Percentiles rank a stretch among this genome's conserved stretches.
These are phyloP conservation scores for Oscheius sp. DNA, from an alignment of 2,888 invertebrate genomes.

Conservation along the genomic window DNA sequence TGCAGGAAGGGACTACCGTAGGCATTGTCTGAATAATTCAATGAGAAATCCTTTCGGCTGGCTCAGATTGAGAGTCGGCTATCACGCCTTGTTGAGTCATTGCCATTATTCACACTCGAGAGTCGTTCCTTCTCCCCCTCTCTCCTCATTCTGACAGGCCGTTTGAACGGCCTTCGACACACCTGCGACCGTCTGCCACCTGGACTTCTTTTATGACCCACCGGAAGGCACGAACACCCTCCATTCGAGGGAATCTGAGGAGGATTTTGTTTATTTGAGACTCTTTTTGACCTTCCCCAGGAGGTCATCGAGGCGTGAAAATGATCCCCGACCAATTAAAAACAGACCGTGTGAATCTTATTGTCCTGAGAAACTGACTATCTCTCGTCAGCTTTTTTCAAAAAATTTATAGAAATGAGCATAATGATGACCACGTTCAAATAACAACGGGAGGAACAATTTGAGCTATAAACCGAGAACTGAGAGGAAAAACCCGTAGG, in stretches of 20 bases:
- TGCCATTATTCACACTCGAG: slow-evolving; percentile 18
- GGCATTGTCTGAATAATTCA: slow-evolving; percentile 11
- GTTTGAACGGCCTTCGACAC: slow-evolving; percentile 22
- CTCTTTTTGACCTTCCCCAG: slow-evolving; percentile 12
- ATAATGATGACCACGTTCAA: background rate
- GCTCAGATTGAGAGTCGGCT: slow-evolving; percentile 25
- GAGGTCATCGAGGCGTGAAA: slow-evolving; percentile 21
- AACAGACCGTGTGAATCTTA: slow-evolving; percentile 13
- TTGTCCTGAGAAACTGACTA: background rate
- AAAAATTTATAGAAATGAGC: background rate
- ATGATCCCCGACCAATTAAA: slow-evolving; percentile 29
- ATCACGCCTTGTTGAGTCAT: slow-evolving; percentile 26
- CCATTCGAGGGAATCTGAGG: background rate
- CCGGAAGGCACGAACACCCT: background rate
- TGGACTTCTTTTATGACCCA: slow-evolving; percentile 1
- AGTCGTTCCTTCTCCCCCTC: background rate
- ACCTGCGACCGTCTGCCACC: slow-evolving; percentile 19
- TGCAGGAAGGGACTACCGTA: slow-evolving; percentile 28
- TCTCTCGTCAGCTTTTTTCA: background rate
- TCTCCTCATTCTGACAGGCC: background rate
- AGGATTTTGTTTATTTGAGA: background rate
- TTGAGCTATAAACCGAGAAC: slow-evolving; percentile 4
- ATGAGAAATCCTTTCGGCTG: slow-evolving; percentile 17
- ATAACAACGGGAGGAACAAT: background rate
- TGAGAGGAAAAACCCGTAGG: background rate